Evolutionary conservation across 2,113 vertebrate genomes (phyloP), one percentile per base, ranked within the genome.

Genomic region (Phrynosoma blainvillii): DNA sequence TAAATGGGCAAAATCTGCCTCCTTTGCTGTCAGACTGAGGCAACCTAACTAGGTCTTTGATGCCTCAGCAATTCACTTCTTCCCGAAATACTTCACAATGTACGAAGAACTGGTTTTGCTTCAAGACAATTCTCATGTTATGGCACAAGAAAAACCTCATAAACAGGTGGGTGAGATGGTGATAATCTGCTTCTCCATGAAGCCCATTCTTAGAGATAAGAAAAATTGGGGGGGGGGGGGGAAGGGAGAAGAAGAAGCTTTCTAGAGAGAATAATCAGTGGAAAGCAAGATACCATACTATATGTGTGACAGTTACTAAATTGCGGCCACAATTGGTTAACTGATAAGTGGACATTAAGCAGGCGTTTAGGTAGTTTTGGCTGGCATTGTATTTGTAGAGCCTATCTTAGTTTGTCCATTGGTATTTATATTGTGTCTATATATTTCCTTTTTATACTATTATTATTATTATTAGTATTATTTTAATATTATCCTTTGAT

Each of bases 1-100:
- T n/a, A 82, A 82, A 82, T 75, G 27, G 36, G 70, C 36, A 75
- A 75, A 71, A 75, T 87, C 27, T 32, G n/a, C 86, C 27, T 87
- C 73, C 56, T 47, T 47, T 87, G 54, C 86, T 82, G 13, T 87
- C 23, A 73, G 77, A 59, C 47, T 73, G 77, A 59, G 78, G 68
- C 8, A 6, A 47, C 52, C 68, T 87, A 87, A 87, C 66, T 73
- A 87, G 71, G 70, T 47, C 86, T 75, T 82, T 65, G 21, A 76
- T 85, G 59, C 54, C 6, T 75, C 84, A 75, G 70, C 52, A 59
- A 4, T 84, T 62, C 21, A 32, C 2, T 54, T 52, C 25, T 27
- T 74, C 32, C 1, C n/a, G 70, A 82, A 65, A 65, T 47, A 20
- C 30, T 42, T 71, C 54, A n/a, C 56, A 32, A 16, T 10, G 76